These are phyloP conservation scores for Apodemus agrarius DNA, from an alignment of 2,797 vertebrate species.

Conservation along the genomic window DNA sequence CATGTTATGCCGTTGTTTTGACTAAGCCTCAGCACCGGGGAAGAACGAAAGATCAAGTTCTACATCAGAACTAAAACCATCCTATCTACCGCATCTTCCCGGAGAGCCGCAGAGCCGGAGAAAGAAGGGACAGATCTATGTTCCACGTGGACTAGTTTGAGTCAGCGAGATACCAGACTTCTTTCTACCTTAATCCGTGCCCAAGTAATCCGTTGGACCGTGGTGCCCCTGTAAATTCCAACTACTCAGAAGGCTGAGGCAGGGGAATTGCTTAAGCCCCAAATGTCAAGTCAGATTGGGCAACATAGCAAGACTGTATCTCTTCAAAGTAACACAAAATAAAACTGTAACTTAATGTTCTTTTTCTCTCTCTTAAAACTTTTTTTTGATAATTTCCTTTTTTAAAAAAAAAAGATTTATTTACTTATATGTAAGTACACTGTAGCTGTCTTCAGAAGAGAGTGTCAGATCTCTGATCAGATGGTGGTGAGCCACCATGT, in stretches of 20 bases:
- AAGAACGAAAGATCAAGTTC: background rate
- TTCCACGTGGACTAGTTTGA: background rate
- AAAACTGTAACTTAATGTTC: background rate
- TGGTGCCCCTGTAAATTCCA: background rate
- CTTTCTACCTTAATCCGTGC: background rate
- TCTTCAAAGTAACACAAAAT: background rate
- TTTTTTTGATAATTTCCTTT: background rate
- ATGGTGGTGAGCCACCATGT: no score
- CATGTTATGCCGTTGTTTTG: background rate
- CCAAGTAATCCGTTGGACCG: background rate
- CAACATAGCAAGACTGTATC: background rate
- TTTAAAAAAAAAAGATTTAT: no score
- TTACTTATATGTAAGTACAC: no score
- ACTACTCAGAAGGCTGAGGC: background rate
- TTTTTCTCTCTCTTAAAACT: background rate
- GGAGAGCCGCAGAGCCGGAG: background rate
- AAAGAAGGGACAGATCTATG: background rate
- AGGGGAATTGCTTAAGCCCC: background rate
- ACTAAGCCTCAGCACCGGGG: background rate
- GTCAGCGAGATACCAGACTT: background rate
- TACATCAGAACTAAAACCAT: accelerated
- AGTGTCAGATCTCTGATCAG: no score
- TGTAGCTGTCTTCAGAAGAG: no score
- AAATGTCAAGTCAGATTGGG: background rate
- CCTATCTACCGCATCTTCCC: background rate